Evolutionary conservation across 2,797 vertebrate genomes (phyloP).

Genomic region (Limosa lapponica): DNA sequence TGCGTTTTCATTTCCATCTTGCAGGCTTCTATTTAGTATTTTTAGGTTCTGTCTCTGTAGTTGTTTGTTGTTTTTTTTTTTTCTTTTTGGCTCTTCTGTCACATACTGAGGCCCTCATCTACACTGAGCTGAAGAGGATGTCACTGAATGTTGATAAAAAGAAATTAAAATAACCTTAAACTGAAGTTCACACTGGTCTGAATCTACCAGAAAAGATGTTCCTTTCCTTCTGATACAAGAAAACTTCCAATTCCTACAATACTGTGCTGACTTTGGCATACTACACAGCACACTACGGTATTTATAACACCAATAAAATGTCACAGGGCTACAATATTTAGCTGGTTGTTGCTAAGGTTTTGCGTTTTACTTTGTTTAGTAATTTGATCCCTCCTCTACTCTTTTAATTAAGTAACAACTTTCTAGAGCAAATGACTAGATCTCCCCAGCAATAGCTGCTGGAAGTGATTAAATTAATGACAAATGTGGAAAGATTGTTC

Average conservation of each 20-base stretch:
- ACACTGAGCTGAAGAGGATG: neutral
- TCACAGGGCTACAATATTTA: slow-evolving; percentile 6
- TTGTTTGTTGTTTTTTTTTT: neutral
- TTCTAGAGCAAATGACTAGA: neutral
- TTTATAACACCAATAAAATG: slow-evolving; percentile 2
- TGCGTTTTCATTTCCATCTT: neutral
- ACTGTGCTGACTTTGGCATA: neutral
- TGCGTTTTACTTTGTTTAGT: neutral
- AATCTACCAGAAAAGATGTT: neutral
- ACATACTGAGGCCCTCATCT: neutral
- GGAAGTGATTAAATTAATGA: neutral
- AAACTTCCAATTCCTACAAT: neutral
- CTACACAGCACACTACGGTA: neutral
- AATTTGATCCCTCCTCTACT: neutral
- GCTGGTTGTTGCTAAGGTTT: slow-evolving; percentile 28
- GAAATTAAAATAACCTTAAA: neutral
- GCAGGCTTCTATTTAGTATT: neutral
- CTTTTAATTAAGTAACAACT: neutral
- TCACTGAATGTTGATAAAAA: neutral
- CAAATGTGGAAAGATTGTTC: neutral
- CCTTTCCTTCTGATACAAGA: neutral
- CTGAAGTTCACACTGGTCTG: neutral
- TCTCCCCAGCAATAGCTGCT: neutral
- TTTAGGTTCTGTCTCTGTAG: neutral
- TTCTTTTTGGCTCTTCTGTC: neutral